phyloP scores from a whole-genome alignment of 1,140 invertebrate species.

The Radopholus similis region DNA sequence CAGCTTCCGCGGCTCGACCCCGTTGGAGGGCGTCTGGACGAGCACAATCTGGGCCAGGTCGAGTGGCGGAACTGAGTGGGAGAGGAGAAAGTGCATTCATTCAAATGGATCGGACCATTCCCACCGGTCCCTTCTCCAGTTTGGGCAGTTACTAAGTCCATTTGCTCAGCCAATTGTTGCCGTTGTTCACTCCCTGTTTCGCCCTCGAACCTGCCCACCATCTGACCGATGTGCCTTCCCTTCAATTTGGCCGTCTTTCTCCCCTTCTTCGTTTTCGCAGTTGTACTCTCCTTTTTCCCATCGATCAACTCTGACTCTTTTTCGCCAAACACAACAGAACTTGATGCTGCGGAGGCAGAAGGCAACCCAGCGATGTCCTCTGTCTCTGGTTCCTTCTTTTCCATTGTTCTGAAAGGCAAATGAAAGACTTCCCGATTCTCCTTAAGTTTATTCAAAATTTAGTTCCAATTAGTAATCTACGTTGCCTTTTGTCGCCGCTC shows the following conservation, averaged over 20 bases:
- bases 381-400: background rate
- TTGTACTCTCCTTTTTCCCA: background rate
- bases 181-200: no score
- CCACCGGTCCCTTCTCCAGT: background rate
- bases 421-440: no score
- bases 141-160: background rate
- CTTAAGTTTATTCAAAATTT: background rate
- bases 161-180: no score
- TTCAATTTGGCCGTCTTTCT: constrained; percentile 8
- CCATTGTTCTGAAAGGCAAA: background rate
- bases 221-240: background rate
- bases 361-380: no score
- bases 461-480: background rate
- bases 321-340: background rate
- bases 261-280: background rate
- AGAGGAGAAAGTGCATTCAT: background rate
- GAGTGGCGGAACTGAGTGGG: background rate
- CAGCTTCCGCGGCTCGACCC: background rate
- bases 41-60: constrained; percentile 6
- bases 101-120: background rate
- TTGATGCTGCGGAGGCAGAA: no score
- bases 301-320: background rate
- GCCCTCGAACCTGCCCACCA: background rate
- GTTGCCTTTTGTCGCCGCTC: background rate
- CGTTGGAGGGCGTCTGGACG: background rate